These are phyloP conservation scores for Pelmatolapia mariae DNA, from an alignment of 2,113 vertebrate species.

Conservation along the genomic window DNA sequence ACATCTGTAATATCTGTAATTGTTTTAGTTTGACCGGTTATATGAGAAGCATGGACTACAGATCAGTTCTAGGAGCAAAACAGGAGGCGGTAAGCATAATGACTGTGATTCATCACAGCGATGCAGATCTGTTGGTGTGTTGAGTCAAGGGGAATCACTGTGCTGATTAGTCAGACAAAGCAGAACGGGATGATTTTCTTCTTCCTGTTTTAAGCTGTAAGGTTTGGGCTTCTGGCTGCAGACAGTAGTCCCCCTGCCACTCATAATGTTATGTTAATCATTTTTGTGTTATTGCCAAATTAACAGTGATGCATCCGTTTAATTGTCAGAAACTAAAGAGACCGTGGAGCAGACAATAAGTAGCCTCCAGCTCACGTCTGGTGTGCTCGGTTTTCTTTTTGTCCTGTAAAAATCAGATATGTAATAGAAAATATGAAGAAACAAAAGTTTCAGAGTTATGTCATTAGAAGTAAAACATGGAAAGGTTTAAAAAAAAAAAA, in stretches of 20 bases:
- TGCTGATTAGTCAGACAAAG: conserved; percentile 10
- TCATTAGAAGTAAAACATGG: neutral
- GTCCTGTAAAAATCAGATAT: neutral
- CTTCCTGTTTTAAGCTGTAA: neutral
- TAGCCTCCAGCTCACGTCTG: neutral
- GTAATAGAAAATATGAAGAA: neutral
- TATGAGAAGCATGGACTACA: conserved; percentile 8
- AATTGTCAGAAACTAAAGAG: neutral
- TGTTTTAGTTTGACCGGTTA: conserved; percentile 30
- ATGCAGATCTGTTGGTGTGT: conserved; percentile 18
- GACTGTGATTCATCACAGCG: conserved; percentile 34
- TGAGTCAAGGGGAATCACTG: conserved; percentile 20
- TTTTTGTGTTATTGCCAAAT: neutral
- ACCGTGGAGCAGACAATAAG: neutral
- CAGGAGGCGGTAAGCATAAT: conserved; percentile 17
- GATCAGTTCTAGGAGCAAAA: conserved; percentile 27
- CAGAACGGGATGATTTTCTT: neutral
- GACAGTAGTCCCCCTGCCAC: neutral
- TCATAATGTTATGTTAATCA: neutral
- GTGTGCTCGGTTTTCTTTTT: neutral
- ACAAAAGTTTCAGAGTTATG: neutral
- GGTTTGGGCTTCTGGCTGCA: neutral
- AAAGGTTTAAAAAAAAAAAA: neutral
- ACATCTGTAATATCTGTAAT: conserved; percentile 25
- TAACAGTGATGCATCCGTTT: neutral